Conservation (phyloP, 2,113 vertebrate species). For the Leucosticte australis region DNA sequence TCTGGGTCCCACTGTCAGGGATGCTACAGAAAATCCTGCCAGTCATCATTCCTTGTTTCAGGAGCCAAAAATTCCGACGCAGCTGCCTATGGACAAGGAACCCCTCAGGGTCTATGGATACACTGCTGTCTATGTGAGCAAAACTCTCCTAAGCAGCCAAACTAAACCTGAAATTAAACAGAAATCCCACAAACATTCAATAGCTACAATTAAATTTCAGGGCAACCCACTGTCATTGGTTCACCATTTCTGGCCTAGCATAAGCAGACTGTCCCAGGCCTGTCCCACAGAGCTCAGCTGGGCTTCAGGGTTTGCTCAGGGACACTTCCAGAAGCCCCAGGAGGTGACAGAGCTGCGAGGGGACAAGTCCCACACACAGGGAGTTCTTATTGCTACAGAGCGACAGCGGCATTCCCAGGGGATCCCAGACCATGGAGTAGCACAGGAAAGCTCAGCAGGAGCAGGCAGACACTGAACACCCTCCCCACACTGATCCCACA, state of each 20-base stretch:
- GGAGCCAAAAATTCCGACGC: neutral
- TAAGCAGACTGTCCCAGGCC: constrained; percentile 3
- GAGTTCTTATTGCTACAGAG: constrained; percentile 40
- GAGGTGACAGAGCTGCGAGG: neutral
- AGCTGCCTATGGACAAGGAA: neutral
- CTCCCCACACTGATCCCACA: rapidly evolving
- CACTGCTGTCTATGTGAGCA: neutral
- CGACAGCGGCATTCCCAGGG: neutral
- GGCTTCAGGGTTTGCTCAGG: neutral
- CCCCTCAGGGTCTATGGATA: neutral
- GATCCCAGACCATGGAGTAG: neutral
- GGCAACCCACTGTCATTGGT: constrained; percentile 73
- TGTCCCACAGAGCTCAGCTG: neutral
- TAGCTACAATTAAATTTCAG: neutral
- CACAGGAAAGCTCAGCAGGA: neutral
- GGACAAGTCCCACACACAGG: neutral
- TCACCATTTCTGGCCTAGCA: constrained; percentile 77
- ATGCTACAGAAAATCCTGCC: neutral
- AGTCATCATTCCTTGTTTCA: neutral
- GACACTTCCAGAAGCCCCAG: neutral
- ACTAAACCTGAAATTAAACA: neutral
- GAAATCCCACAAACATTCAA: neutral
- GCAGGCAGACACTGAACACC: neutral
- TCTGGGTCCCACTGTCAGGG: neutral
- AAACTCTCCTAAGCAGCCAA: constrained; percentile 2